Base-by-base conservation (phyloP, 2,888 invertebrate species). In the Dolomedes plantarius region DNA sequence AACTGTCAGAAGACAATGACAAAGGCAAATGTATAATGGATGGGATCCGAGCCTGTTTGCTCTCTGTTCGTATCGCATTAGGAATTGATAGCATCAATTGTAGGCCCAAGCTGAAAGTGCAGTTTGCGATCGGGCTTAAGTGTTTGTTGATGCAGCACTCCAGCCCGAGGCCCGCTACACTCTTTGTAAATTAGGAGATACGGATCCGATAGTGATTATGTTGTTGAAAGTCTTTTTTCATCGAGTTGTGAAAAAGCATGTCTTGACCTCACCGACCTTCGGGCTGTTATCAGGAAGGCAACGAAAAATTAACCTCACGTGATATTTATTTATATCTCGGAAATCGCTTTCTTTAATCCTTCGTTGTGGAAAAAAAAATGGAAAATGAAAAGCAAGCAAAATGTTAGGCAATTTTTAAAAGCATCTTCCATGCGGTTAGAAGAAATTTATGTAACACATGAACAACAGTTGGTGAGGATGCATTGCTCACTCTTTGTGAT, bases 181-280 rank as follows among this genome's bases (percentile, higher is more conserved):
- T 71, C 32, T 56, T 69, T 46, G 71, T 65, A 50, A 76, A 83
- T 83, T 83, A 83, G 76, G 23, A 56, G 56, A 56, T 56, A 23
- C 1, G 56, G 56, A 56, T 56, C 56, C 23, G 56, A 56, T 56
- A 56, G 56, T 56, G 56, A 56, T 56, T 56, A 23, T 3, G 56
- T 19, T 16, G 56, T 23, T 56, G 56, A 56, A 56, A 56, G 56
- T 56, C 23, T 23, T 56, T 46, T 56, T 23, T 56, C 56, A 23
- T 56, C 23, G 23, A 56, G 56, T 16, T 19, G 56, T 56, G 56
- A 16, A 56, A 56, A 56, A 56, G 3, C 23, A 23, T 56, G 56
- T 56, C 5, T 56, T 23, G 56, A 56, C 56, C 56, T 23, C 23
- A 23, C 3, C 19, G 56, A 56, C 56, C 56, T 56, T 56, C 23